These are phyloP conservation scores for Drosophila sturtevanti DNA, from an alignment of 1,140 invertebrate genomes.

Conservation along the genomic window DNA sequence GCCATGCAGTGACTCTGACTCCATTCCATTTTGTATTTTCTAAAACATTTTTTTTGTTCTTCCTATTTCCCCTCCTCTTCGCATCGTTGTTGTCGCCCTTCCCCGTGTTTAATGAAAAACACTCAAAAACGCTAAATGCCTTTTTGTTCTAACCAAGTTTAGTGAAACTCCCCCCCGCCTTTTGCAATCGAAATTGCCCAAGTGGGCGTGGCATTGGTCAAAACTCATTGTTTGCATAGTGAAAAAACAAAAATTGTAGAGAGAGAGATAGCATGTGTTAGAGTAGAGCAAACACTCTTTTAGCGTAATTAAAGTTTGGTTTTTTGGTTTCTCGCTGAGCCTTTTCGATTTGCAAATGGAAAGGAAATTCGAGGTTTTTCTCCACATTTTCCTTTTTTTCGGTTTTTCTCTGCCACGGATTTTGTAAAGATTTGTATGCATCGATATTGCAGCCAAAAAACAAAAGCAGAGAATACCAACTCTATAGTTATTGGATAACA, in stretches of 20 bases:
- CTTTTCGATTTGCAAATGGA: not conserved
- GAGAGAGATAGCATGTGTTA: not conserved
- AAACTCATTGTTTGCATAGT: slow-evolving; percentile 49
- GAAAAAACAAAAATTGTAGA: slow-evolving; percentile 16
- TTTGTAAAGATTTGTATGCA: not conserved
- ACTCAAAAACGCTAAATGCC: slow-evolving; percentile 53
- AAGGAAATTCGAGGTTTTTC: not conserved
- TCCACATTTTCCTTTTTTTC: not conserved
- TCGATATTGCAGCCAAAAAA: not conserved
- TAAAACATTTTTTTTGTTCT: slow-evolving; percentile 65
- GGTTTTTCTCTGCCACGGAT: not conserved
- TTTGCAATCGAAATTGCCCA: slow-evolving; percentile 14
- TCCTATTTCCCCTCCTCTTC: too few species aligned
- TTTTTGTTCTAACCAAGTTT: slow-evolving; percentile 71
- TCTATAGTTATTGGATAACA: not conserved
- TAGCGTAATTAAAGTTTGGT: slow-evolving; percentile 74
- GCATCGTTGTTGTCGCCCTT: not conserved
- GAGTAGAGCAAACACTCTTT: slow-evolving; percentile 53
- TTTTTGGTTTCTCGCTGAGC: slow-evolving; percentile 25
- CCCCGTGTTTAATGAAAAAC: slow-evolving; percentile 57
- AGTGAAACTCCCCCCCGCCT: slow-evolving; percentile 66
- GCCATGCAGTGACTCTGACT: slow-evolving; percentile 33
- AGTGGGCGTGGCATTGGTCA: slow-evolving; percentile 39
- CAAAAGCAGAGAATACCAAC: not conserved
- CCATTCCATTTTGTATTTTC: slow-evolving; percentile 68